A percentile compares a stretch with the other conserved stretches of the same genome.
phyloP scores from a whole-genome alignment of 2,888 invertebrate genomes.

The Torymus texanus region DNA sequence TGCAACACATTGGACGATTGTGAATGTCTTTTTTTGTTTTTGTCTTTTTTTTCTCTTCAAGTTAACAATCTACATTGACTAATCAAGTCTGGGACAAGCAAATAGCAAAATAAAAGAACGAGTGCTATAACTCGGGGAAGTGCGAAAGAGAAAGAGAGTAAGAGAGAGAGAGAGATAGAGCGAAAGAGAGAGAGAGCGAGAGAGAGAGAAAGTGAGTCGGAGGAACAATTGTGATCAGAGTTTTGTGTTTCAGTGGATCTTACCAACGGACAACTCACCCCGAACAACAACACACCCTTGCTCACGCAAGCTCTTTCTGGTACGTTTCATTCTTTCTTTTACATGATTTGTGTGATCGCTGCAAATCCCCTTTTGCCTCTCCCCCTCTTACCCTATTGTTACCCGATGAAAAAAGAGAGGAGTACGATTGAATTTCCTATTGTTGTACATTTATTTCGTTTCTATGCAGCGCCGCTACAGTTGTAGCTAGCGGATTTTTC shows the following conservation, averaged over 20 bases:
- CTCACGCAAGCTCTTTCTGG: constrained; percentile 97
- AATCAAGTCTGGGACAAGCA: constrained; percentile 4
- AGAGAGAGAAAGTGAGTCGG: constrained; percentile 66
- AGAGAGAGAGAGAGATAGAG: constrained; percentile 11
- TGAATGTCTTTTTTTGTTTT: constrained; percentile 24
- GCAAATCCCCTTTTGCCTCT: neutral
- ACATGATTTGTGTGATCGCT: constrained; percentile 40
- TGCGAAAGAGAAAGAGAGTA: constrained; percentile 63
- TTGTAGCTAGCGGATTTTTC: no score
- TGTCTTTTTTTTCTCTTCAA: constrained; percentile 23
- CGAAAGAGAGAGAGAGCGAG: constrained; percentile 16
- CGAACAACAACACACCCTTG: constrained; percentile 96
- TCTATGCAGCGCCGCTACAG: no score
- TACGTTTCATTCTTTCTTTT: constrained; percentile 76
- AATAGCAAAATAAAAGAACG: constrained; percentile 15
- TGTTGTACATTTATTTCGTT: neutral
- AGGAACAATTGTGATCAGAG: constrained; percentile 79
- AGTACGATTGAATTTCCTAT: constrained; percentile 27
- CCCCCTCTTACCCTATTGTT: constrained; percentile 7
- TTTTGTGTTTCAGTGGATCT: constrained; percentile 92
- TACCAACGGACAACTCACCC: constrained; percentile 96
- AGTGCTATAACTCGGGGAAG: constrained; percentile 38
- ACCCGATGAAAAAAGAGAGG: neutral
- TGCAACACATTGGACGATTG: constrained; percentile 68
- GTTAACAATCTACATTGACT: constrained; percentile 30